Evolutionary conservation across 1,140 invertebrate species (phyloP), one percentile per base, ranked within the genome.

Genomic region (Orius insidiosus): DNA sequence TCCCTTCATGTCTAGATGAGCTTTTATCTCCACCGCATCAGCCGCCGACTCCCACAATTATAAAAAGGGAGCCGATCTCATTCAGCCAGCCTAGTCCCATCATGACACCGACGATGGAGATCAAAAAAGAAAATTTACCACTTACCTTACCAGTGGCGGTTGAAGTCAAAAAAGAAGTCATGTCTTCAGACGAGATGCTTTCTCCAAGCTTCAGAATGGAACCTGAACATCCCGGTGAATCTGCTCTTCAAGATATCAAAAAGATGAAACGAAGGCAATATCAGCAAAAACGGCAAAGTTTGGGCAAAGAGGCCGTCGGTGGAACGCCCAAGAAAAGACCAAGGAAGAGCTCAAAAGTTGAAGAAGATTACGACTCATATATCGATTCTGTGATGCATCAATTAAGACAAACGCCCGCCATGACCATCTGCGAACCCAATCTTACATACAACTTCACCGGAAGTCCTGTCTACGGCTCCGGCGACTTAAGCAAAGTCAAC

Each of bases 321-420:
- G 61, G 63, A 32, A 67, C 70, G 13, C 70, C 71, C 24, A 88
- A 86, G 56, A 92, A 92, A 60, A 68, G 84, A 18, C 70, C 79
- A 8, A 68, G 84, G 18, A 90, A 87, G 60, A 67, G 78, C 18
- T 86, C 82, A 2, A 81, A 85, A 56, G 67, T 83, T 10, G 83
- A 90, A 55, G 88, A 93, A 66, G 87, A 93, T 63, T 87, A 88
- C 61, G 88, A 93, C 59, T 76, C 76, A 5, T 92, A 81, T 58
- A 80, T 90, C 52, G 89, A 92, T 55, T 80, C 78, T 55, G 67
- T 94, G 19, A 81, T 93, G 73, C 67, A 69, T 15, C 87, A 94
- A 58, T 61, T 96, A 32, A 68, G 84, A 19, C 75, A 78, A 48
- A 68, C 95, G 54, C 85, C 84, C 10, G 71, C 80, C 5, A 77